Conservation (phyloP, 2,888 invertebrate species). For the Malthinus seriepunctatus region DNA sequence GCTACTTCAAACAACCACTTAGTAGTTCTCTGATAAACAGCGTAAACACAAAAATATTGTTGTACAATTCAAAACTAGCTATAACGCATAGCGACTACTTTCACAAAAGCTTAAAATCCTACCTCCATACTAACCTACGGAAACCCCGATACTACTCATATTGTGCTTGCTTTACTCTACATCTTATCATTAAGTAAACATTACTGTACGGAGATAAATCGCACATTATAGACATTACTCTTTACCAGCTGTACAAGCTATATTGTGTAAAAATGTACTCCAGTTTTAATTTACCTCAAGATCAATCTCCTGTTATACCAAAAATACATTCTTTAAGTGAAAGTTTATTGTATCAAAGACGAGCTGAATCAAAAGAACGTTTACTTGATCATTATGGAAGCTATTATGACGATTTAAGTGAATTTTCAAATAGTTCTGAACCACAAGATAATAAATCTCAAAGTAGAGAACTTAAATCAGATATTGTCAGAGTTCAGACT, state of each 20-base stretch:
- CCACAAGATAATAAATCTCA: slow-evolving; percentile 13
- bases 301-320: slow-evolving; percentile 47
- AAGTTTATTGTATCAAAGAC: slow-evolving; percentile 44
- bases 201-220: neutral
- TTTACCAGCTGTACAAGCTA: neutral
- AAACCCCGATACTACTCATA: too few relatives aligned
- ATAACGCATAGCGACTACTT: too few relatives aligned
- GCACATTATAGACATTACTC: neutral
- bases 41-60: too few relatives aligned
- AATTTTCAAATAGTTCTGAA: slow-evolving; percentile 19
- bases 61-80: too few relatives aligned
- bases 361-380: slow-evolving; percentile 42
- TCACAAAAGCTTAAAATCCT: too few relatives aligned
- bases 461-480: slow-evolving; percentile 5
- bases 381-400: slow-evolving; percentile 32
- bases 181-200: neutral
- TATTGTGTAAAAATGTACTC: slow-evolving; percentile 12
- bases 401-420: slow-evolving; percentile 39
- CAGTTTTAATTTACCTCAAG: slow-evolving; percentile 33
- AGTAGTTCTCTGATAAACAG: too few relatives aligned
- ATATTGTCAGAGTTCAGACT: slow-evolving; percentile 8
- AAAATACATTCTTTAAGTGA: slow-evolving; percentile 39
- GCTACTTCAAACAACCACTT: too few relatives aligned
- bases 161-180: neutral
- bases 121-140: too few relatives aligned